Conservation (phyloP, 2,797 vertebrate species). For the Arrhamphus sclerolepis region DNA sequence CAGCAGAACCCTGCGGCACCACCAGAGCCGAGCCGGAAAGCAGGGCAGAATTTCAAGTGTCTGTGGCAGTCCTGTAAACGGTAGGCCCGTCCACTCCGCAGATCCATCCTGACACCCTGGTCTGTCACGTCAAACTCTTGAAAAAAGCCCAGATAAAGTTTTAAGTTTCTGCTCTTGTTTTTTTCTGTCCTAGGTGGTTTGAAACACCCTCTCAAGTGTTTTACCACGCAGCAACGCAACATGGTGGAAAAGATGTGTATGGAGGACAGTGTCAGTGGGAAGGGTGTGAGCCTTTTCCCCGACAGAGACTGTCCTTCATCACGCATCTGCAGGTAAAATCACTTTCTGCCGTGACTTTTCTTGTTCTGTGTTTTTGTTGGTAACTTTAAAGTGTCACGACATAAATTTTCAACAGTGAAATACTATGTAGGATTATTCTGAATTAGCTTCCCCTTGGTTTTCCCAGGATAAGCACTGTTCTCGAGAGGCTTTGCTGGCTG, state of each 20-base stretch:
- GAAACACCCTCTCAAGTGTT: constrained; percentile 97
- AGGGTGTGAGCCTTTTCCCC: constrained; percentile 95
- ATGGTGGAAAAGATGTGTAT: constrained; percentile 94
- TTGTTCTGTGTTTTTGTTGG: not conserved
- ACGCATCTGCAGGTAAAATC: constrained; percentile 93
- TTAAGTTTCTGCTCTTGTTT: not conserved
- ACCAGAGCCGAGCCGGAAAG: constrained; percentile 88
- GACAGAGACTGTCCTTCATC: constrained; percentile 98
- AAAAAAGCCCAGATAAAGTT: not conserved
- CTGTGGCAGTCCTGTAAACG: constrained; percentile 98
- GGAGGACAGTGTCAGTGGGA: constrained; percentile 96
- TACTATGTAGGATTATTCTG: not conserved
- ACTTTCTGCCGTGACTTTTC: not conserved
- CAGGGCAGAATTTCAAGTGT: constrained; percentile 99
- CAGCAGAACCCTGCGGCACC: constrained; percentile 78
- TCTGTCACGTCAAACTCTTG: not conserved
- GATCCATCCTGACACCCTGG: not conserved
- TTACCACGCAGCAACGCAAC: constrained; percentile 96
- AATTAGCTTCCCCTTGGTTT: not conserved
- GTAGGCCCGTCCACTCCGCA: constrained; percentile 64
- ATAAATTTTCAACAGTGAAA: not conserved
- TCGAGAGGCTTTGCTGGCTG: constrained; percentile 94
- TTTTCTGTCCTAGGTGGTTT: constrained; percentile 87
- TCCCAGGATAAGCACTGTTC: constrained; percentile 98
- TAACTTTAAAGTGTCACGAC: not conserved